Conservation (phyloP, 2,888 invertebrate genomes). For the Heterodera filipjevi region DNA sequence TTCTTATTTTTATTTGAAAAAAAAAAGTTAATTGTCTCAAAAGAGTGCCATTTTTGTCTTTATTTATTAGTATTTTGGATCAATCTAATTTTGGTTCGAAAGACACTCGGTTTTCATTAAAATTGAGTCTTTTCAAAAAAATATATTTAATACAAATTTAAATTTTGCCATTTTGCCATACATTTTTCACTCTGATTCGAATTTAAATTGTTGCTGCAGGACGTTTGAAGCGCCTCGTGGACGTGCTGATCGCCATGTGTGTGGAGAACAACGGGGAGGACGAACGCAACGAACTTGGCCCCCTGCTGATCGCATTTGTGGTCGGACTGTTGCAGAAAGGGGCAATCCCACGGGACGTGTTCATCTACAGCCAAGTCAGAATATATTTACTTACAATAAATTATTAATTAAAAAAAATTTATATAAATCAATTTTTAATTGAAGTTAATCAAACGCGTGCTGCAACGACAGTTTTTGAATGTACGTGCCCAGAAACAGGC, state of each 20-base stretch:
- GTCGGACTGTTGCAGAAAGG: conserved; percentile 38
- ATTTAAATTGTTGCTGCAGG: conserved; percentile 20
- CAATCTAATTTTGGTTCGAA: too few relatives aligned
- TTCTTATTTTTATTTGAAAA: too few relatives aligned
- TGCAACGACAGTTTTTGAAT: conserved; percentile 11
- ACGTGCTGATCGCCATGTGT: conserved; percentile 35
- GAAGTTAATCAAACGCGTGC: conserved; percentile 31
- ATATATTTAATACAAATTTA: neutral
- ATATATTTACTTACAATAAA: neutral
- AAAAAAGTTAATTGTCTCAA: too few relatives aligned
- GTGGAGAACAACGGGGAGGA: conserved; percentile 23
- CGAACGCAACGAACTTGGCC: conserved; percentile 27
- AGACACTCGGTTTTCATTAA: too few relatives aligned
- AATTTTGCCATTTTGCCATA: neutral
- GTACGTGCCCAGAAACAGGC: conserved; percentile 30
- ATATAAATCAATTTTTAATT: neutral
- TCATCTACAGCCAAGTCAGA: conserved; percentile 27
- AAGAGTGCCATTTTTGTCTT: too few relatives aligned
- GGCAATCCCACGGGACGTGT: conserved; percentile 33
- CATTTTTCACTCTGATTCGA: neutral
- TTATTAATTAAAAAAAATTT: neutral
- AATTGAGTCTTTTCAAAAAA: too few relatives aligned
- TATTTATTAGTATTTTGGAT: too few relatives aligned
- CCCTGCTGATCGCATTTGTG: conserved; percentile 41
- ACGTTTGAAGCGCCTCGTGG: conserved; percentile 44